Evolutionary conservation across 2,888 invertebrate genomes (phyloP), one percentile per base, ranked within the genome.

Genomic region (Dioctria rufipes): DNA sequence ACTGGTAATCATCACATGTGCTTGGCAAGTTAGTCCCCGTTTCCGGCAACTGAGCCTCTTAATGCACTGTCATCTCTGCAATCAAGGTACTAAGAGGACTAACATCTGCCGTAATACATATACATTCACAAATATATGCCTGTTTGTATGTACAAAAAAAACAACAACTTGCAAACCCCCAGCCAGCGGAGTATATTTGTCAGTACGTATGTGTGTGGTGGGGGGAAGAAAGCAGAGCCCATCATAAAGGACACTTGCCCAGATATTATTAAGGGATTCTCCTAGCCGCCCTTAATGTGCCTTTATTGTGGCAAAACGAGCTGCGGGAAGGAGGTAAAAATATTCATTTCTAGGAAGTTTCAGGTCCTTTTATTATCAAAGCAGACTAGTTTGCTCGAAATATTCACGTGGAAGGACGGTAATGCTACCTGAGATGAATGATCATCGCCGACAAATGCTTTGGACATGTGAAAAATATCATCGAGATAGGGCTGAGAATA

Each of bases 361-460:
- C 39, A 61, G n/a, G 61, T 11, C 61, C 8, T 61, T 60, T 61
- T 61, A 61, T 61, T 61, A 61, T 25, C 3, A 61, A 61, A 69
- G 37, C 43, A 49, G 67, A 46, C 43, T 25, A 40, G 46, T 3
- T 37, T n/a, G 11, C 54, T 54, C 54, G 11, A 54, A 54, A n/a
- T 8, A 54, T 54, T 39, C 39, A 37, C 43, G 5, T 6, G 40
- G 37, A 4, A 51, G 39, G 49, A 77, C 63, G 39, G 63, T 77
- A 77, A 77, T 77, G 63, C 39, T 77, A 39, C n/a, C 63, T 63
- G 51, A 77, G 77, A 63, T 77, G 77, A 77, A 77, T 77, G 77
- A 77, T 77, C 77, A 77, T 63, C 63, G 77, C 40, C 46, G 5
- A 37, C 77, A 77, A 77, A 77, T 77, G 61, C 63, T 77, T 77